Evolutionary conservation across 2,888 invertebrate genomes (phyloP).

Genomic region (Lepetodrilus schrolli): DNA sequence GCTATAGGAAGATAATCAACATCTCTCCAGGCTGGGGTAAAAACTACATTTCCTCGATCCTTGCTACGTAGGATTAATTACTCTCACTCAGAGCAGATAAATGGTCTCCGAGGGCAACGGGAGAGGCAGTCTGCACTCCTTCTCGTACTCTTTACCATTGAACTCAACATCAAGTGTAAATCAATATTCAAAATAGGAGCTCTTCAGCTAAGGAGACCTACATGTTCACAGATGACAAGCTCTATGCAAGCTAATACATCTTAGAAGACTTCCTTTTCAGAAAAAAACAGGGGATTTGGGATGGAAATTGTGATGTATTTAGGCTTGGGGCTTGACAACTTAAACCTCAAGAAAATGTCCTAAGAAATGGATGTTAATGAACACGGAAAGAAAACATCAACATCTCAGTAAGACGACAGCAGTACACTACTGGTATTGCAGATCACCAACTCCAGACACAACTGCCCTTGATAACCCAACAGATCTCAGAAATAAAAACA

Average conservation of each 20-base stretch:
- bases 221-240: not conserved
- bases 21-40: constrained; percentile 23
- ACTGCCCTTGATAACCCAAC: too few species aligned
- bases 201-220: constrained; percentile 14
- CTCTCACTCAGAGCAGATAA: constrained; percentile 9
- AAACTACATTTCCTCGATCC: constrained; percentile 20
- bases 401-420: too few species aligned
- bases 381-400: too few species aligned
- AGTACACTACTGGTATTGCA: too few species aligned
- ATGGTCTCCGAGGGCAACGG: constrained; percentile 13
- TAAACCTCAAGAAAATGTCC: too few species aligned
- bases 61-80: constrained; percentile 19
- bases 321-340: too few species aligned
- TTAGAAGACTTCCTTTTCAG: not conserved
- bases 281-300: too few species aligned
- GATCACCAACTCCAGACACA: too few species aligned
- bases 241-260: too few species aligned
- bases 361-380: too few species aligned
- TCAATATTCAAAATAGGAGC: not conserved
- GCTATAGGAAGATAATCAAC: constrained; percentile 25
- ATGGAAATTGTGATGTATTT: too few species aligned
- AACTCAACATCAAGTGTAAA: not conserved
- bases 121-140: not conserved
- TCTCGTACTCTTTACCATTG: constrained; percentile 2
- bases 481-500: too few species aligned